These are phyloP conservation scores for Cepaea hortensis DNA, from an alignment of 2,888 invertebrate genomes.

Conservation along the genomic window DNA sequence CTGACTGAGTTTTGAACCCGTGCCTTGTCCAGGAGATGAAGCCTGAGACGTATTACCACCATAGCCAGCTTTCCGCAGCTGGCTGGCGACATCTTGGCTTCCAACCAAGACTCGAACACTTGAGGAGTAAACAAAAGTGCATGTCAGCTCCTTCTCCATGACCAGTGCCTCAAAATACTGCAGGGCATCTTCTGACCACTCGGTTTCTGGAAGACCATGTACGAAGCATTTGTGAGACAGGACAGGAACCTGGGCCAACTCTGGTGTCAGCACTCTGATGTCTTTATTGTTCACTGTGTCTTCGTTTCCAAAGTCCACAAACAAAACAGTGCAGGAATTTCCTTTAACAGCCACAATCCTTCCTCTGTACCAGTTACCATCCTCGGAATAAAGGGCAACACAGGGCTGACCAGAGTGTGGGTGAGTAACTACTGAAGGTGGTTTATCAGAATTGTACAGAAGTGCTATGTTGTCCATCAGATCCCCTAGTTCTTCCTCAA, in stretches of 20 bases:
- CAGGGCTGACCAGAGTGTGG: slow-evolving; percentile 79
- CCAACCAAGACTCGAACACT: slow-evolving; percentile 55
- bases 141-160: slow-evolving; percentile 58
- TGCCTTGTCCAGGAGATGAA: neutral
- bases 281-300: slow-evolving; percentile 60
- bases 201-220: slow-evolving; percentile 45
- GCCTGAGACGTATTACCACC: neutral
- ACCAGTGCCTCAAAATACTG: slow-evolving; percentile 57
- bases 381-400: slow-evolving; percentile 80
- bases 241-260: slow-evolving; percentile 51
- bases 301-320: slow-evolving; percentile 81
- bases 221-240: slow-evolving; percentile 56
- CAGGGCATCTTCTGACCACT: slow-evolving; percentile 59
- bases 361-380: slow-evolving; percentile 83
- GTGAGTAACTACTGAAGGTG: slow-evolving; percentile 26
- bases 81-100: slow-evolving; percentile 50
- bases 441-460: slow-evolving; percentile 73
- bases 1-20: neutral
- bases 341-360: slow-evolving; percentile 78
- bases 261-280: slow-evolving; percentile 43
- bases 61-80: slow-evolving; percentile 28
- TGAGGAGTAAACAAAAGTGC: slow-evolving; percentile 53
- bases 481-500: slow-evolving; percentile 72
- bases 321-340: slow-evolving; percentile 78
- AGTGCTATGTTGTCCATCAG: slow-evolving; percentile 76